A percentile compares a stretch with the other conserved stretches of the same genome.
Conservation (phyloP, 2,113 vertebrate genomes). For the Microtus montanus region DNA sequence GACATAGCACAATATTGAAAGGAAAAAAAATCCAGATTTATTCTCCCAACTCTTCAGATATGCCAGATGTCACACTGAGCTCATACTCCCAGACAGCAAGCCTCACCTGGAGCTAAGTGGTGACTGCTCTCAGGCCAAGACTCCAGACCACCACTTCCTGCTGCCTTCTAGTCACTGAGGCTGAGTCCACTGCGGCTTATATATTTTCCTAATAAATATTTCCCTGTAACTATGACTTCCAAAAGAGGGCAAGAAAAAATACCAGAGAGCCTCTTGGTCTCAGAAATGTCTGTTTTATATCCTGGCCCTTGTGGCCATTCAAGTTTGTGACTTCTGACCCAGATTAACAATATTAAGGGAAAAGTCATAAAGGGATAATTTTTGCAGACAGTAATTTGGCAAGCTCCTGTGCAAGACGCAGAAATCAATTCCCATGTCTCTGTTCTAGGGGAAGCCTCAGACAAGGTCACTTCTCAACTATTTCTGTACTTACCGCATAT, state of each 20-base stretch:
- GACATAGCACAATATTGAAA: not conserved
- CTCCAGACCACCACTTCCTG: not conserved
- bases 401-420: not conserved
- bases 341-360: slow-evolving; percentile 11
- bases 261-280: not conserved
- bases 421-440: not conserved
- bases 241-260: slow-evolving; percentile 30
- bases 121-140: not conserved
- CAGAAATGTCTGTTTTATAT: not conserved
- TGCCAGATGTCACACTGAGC: not conserved
- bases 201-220: not conserved
- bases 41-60: slow-evolving; percentile 37
- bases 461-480: not conserved
- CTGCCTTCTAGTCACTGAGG: not conserved
- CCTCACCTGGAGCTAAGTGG: not conserved
- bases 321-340: slow-evolving; percentile 6
- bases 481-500: not conserved
- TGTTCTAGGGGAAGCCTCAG: not conserved
- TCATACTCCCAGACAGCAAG: not conserved
- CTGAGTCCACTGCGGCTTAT: not conserved
- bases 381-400: not conserved
- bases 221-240: slow-evolving; percentile 4
- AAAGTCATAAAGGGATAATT: not conserved
- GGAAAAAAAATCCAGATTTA: not conserved
- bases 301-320: not conserved